Conservation (phyloP, 2,113 vertebrate species). For the Romanogobio albipinnatus region DNA sequence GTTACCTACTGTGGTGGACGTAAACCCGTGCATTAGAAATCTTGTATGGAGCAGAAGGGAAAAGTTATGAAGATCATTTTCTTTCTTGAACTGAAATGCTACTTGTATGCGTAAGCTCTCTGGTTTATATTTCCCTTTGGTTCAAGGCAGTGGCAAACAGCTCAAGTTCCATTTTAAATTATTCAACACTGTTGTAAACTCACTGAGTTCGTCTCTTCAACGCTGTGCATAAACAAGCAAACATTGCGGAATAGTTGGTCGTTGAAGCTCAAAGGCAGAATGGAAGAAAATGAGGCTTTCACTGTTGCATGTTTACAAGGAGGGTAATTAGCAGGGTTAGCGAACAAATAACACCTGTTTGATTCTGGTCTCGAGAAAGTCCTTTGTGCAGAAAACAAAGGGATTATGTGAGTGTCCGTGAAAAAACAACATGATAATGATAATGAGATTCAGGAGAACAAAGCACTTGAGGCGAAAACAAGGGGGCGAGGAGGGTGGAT, state of each 20-base stretch:
- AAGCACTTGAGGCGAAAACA: slow-evolving; percentile 33
- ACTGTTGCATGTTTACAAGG: slow-evolving; percentile 8
- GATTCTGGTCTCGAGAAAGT: slow-evolving; percentile 13
- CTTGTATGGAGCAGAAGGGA: neutral
- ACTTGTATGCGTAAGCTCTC: neutral
- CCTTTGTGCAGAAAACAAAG: slow-evolving; percentile 13
- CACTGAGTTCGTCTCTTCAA: neutral
- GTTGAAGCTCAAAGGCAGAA: slow-evolving; percentile 27
- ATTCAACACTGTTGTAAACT: slow-evolving; percentile 37
- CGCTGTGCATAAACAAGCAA: slow-evolving; percentile 22
- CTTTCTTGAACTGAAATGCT: neutral
- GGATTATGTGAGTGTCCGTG: slow-evolving; percentile 8
- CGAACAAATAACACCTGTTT: slow-evolving; percentile 23
- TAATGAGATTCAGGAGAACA: slow-evolving; percentile 32
- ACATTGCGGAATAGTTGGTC: slow-evolving; percentile 8
- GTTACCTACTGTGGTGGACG: neutral
- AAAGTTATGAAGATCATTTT: neutral
- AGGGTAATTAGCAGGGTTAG: slow-evolving; percentile 24
- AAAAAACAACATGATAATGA: slow-evolving; percentile 24
- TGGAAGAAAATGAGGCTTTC: slow-evolving; percentile 9
- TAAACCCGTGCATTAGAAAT: neutral
- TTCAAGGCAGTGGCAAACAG: slow-evolving; percentile 4
- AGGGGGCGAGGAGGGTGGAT: slow-evolving; percentile 16
- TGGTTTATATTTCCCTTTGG: slow-evolving; percentile 12
- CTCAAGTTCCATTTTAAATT: slow-evolving; percentile 37